These are phyloP conservation scores for Agapornis canus DNA, from an alignment of 2,797 vertebrate genomes.

Conservation along the genomic window DNA sequence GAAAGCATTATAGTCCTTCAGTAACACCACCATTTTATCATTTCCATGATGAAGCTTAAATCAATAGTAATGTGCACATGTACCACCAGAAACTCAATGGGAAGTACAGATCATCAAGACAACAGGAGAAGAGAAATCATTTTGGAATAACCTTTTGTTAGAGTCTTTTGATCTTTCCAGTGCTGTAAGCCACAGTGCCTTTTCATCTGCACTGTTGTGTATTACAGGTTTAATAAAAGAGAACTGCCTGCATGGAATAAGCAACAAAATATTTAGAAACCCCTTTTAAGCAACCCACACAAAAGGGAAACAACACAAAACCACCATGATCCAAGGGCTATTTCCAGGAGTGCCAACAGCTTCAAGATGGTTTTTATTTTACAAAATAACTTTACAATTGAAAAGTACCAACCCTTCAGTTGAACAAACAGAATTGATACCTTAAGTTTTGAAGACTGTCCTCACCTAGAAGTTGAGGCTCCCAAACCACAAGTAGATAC, in stretches of 20 bases:
- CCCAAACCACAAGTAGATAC: neutral
- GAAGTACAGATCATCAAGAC: neutral
- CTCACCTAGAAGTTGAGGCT: neutral
- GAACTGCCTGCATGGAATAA: neutral
- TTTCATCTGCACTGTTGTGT: neutral
- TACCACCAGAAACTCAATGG: neutral
- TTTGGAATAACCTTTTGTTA: neutral
- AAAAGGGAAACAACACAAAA: neutral
- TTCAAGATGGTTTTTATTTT: neutral
- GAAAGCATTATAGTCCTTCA: neutral
- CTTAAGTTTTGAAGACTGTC: neutral
- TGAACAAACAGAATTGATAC: neutral
- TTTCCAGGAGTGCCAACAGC: neutral
- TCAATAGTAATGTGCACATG: neutral
- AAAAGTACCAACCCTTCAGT: neutral
- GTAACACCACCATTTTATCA: neutral
- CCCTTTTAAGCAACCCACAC: neutral
- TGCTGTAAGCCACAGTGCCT: neutral
- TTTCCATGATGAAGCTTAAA: neutral
- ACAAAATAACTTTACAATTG: neutral
- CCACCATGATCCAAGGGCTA: neutral
- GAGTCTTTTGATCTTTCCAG: neutral
- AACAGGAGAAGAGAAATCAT: neutral
- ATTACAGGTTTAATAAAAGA: neutral
- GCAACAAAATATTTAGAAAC: neutral